Evolutionary conservation across 1,140 invertebrate genomes (phyloP).

Genomic region (Globodera ellingtonae): DNA sequence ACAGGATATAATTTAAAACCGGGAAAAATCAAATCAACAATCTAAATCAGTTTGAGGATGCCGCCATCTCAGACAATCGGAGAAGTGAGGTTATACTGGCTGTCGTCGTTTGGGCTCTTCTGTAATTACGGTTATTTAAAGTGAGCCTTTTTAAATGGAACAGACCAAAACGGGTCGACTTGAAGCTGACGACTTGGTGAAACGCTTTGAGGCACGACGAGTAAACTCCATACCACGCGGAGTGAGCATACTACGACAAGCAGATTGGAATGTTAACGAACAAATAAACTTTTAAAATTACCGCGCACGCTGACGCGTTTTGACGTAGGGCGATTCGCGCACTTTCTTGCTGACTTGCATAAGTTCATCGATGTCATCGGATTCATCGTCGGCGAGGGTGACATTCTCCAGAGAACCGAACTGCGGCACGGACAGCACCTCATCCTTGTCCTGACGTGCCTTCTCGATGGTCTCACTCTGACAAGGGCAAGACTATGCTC

Average conservation of each 20-base stretch:
- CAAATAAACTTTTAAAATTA: background rate
- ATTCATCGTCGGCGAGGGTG: background rate
- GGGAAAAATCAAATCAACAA: background rate
- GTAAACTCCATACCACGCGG: background rate
- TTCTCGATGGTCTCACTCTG: background rate
- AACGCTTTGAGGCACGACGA: background rate
- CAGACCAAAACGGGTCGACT: background rate
- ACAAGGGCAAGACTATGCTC: background rate
- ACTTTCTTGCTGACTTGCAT: background rate
- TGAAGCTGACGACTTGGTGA: background rate
- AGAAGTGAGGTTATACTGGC: background rate
- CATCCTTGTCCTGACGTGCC: background rate
- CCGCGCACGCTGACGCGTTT: slow-evolving; percentile 5
- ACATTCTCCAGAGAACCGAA: background rate
- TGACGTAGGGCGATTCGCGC: background rate
- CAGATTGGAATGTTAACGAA: background rate
- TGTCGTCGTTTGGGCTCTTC: slow-evolving; percentile 16
- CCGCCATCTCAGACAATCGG: background rate
- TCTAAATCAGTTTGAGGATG: too few species aligned
- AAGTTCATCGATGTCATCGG: background rate
- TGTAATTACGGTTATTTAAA: background rate
- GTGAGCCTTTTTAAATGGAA: background rate
- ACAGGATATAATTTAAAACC: too few species aligned
- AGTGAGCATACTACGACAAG: background rate
- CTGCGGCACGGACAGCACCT: background rate